These are phyloP conservation scores for Acinonyx jubatus DNA, from an alignment of 2,113 vertebrate genomes.

Conservation along the genomic window DNA sequence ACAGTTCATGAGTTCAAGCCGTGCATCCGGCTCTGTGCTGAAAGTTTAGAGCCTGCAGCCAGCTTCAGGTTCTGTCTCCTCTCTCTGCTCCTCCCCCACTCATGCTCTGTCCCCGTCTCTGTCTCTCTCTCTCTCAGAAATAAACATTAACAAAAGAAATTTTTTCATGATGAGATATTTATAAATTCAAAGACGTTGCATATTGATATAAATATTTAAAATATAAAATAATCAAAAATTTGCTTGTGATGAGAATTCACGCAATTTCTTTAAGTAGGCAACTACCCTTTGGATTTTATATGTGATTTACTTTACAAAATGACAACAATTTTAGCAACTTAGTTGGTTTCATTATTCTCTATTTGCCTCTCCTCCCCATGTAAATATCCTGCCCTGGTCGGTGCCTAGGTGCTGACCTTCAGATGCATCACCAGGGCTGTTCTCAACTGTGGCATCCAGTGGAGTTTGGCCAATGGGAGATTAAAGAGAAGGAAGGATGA, in stretches of 20 bases:
- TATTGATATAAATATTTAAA: neutral
- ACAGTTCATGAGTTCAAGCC: too few relatives aligned
- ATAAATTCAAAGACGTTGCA: neutral
- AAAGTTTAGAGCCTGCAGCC: too few relatives aligned
- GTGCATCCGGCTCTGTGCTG: too few relatives aligned
- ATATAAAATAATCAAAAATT: neutral
- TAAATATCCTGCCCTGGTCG: neutral
- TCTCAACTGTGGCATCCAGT: neutral
- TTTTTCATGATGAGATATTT: neutral
- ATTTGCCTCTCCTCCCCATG: rapidly evolving
- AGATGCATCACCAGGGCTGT: neutral
- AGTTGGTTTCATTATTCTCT: neutral
- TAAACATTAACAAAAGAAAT: neutral
- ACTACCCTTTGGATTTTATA: neutral
- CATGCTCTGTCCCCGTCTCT: too few relatives aligned
- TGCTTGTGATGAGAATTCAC: neutral
- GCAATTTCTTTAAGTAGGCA: neutral
- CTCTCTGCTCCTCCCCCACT: too few relatives aligned
- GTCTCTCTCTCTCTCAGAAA: too few relatives aligned
- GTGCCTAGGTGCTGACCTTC: neutral
- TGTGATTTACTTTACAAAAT: neutral
- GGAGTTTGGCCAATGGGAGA: neutral
- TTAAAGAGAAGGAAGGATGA: neutral
- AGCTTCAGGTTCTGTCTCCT: too few relatives aligned
- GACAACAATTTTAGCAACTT: neutral